Conservation (phyloP, 2,113 vertebrate genomes). For the Lontra canadensis region DNA sequence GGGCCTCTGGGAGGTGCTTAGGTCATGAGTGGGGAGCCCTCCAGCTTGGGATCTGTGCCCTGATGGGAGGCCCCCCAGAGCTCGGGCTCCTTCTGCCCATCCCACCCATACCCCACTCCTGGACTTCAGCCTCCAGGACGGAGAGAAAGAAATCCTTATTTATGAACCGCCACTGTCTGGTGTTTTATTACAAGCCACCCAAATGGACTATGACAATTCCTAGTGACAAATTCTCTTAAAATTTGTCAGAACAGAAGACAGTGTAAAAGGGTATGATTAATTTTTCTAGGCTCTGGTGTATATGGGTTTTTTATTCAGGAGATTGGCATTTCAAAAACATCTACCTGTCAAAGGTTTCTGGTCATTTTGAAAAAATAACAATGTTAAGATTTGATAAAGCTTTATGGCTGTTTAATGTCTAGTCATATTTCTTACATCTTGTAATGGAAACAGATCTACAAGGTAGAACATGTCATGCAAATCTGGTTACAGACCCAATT, state of each 20-base stretch:
- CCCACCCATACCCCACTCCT: too few relatives aligned
- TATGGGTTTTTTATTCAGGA: neutral
- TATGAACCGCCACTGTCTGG: too few relatives aligned
- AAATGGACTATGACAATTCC: neutral
- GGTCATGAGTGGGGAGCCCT: neutral
- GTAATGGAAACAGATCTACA: neutral
- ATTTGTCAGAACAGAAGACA: neutral
- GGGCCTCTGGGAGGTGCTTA: neutral
- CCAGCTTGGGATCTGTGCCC: neutral
- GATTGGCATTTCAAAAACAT: neutral
- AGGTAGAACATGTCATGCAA: neutral
- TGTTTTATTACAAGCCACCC: neutral
- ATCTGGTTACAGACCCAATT: neutral
- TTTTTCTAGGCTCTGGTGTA: neutral
- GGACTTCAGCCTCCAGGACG: neutral
- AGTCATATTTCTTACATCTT: neutral
- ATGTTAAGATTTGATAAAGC: neutral
- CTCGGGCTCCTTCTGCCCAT: neutral
- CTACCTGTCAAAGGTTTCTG: neutral
- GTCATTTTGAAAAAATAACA: neutral
- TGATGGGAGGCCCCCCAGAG: fast-evolving
- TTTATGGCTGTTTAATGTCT: neutral
- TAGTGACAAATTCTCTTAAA: neutral
- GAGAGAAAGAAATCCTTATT: neutral
- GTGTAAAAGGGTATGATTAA: neutral